phyloP scores from a whole-genome alignment of 2,888 invertebrate species.

The Horisme vitalbata region DNA sequence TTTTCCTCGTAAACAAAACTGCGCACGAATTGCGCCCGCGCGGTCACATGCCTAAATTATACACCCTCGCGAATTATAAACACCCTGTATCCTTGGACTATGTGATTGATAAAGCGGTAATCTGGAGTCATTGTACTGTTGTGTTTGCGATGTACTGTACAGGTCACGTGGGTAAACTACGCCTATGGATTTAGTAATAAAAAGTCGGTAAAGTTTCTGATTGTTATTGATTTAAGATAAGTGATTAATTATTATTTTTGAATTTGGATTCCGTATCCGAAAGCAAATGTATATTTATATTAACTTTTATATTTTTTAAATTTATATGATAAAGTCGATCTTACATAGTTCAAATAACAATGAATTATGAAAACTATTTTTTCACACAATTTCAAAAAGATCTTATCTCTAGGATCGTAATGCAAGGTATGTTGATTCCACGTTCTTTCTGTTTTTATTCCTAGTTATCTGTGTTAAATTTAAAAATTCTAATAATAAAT shows the following conservation, averaged over 20 bases:
- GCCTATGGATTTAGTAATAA: slow-evolving; percentile 79
- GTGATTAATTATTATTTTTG: slow-evolving; percentile 26
- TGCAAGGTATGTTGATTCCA: slow-evolving; percentile 21
- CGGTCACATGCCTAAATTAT: slow-evolving; percentile 30
- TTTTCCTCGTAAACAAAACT: slow-evolving; percentile 77
- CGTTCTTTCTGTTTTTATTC: neutral
- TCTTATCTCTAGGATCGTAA: slow-evolving; percentile 21
- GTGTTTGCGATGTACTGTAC: slow-evolving; percentile 69
- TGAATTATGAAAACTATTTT: slow-evolving; percentile 16
- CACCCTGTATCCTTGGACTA: slow-evolving; percentile 29
- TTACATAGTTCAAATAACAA: slow-evolving; percentile 11
- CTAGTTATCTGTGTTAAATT: slow-evolving; percentile 7
- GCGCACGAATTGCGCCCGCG: slow-evolving; percentile 62
- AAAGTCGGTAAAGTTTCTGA: slow-evolving; percentile 79
- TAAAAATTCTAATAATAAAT: no score
- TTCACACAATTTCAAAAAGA: slow-evolving; percentile 19
- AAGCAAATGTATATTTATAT: slow-evolving; percentile 13
- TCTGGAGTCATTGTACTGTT: slow-evolving; percentile 47
- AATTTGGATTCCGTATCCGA: slow-evolving; percentile 18
- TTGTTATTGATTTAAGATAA: slow-evolving; percentile 41
- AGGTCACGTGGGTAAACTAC: slow-evolving; percentile 63
- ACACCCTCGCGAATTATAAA: slow-evolving; percentile 22
- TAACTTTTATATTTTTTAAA: slow-evolving; percentile 11
- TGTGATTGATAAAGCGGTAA: slow-evolving; percentile 51
- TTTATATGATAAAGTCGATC: neutral